Evolutionary conservation across 1,140 invertebrate species (phyloP).

Genomic region (Psilanteris sp.): DNA sequence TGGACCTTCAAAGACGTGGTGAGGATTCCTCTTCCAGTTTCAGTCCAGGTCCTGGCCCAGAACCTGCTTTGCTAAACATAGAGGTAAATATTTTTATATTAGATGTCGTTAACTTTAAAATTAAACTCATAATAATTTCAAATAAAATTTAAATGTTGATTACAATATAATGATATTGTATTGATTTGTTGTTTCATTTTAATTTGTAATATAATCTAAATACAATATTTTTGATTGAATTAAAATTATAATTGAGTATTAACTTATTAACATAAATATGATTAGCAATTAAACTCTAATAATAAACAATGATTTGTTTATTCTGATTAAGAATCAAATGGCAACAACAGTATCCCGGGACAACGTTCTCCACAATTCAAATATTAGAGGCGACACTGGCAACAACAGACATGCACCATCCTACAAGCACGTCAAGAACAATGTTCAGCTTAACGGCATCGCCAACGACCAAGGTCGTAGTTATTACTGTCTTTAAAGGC

Average conservation of each 20-base stretch:
- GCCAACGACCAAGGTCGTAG: conserved; percentile 78
- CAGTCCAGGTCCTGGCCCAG: conserved; percentile 77
- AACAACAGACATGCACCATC: conserved; percentile 65
- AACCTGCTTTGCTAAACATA: conserved; percentile 68
- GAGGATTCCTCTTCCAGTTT: conserved; percentile 79
- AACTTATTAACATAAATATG: too few relatives aligned
- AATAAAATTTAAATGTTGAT: too few relatives aligned
- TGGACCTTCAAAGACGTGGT: conserved; percentile 81
- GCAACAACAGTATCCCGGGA: conserved; percentile 68
- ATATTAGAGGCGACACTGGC: conserved; percentile 65
- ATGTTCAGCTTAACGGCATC: conserved; percentile 75
- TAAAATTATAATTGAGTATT: too few relatives aligned
- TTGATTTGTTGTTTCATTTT: too few relatives aligned
- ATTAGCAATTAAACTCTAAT: too few relatives aligned
- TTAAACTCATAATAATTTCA: conserved; percentile 13
- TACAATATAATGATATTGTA: too few relatives aligned
- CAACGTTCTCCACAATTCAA: conserved; percentile 60
- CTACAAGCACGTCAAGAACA: conserved; percentile 73
- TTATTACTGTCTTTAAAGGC: conserved; percentile 74
- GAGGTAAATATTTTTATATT: conserved; percentile 69
- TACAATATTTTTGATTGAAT: too few relatives aligned
- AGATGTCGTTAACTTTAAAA: too few relatives aligned
- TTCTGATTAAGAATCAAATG: conserved; percentile 64
- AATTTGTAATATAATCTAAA: too few relatives aligned
- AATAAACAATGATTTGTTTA: background rate